Conservation (phyloP, 2,797 vertebrate species). For the Amblyraja radiata region DNA sequence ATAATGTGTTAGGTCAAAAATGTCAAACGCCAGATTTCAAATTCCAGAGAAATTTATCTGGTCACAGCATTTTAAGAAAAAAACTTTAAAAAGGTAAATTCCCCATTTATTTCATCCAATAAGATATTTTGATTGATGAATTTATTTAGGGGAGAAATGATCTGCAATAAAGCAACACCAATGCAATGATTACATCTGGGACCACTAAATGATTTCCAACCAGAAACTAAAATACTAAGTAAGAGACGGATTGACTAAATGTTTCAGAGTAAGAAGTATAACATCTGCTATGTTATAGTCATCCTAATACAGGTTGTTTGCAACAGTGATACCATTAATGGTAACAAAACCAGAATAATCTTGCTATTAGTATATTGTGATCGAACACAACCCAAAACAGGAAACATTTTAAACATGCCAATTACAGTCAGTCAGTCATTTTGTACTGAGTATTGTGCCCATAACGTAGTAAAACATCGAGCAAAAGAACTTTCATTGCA, state of each 20-base stretch:
- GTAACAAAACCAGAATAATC: background rate
- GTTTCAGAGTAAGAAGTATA: constrained; percentile 2
- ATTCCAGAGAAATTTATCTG: background rate
- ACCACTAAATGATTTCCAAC: constrained; percentile 1
- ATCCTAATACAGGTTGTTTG: background rate
- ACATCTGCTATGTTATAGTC: background rate
- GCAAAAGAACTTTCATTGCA: background rate
- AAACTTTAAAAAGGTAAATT: background rate
- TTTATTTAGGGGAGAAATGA: background rate
- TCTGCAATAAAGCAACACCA: background rate
- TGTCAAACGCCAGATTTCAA: constrained; percentile 5
- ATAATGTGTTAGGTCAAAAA: constrained; percentile 1
- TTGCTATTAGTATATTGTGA: background rate
- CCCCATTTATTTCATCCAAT: background rate
- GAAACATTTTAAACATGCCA: background rate
- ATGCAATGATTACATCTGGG: background rate
- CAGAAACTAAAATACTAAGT: background rate
- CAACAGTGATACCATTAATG: background rate
- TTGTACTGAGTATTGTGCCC: background rate
- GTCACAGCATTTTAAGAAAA: background rate
- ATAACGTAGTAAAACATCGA: background rate
- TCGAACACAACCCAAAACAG: background rate
- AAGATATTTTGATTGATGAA: background rate
- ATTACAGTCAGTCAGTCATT: background rate
- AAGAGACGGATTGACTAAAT: background rate